Percentiles rank a stretch among this genome's conserved stretches.
These are phyloP conservation scores for Centrocercus urophasianus DNA, from an alignment of 2,113 vertebrate genomes.

Conservation along the genomic window DNA sequence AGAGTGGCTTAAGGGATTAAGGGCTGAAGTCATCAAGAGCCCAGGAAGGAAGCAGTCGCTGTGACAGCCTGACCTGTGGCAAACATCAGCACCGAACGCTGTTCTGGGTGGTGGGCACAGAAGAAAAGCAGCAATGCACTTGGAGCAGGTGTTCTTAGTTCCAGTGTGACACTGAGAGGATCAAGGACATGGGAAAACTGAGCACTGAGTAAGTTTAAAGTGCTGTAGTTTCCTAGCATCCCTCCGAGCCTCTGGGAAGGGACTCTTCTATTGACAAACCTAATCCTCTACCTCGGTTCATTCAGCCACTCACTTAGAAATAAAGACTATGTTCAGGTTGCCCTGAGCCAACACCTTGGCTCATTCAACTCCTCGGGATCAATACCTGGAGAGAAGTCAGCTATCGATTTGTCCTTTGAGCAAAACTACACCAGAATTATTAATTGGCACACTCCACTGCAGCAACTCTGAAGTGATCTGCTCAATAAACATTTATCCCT, in stretches of 20 bases:
- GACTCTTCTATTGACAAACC: neutral
- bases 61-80: neutral
- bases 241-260: rapidly evolving
- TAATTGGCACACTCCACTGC: neutral
- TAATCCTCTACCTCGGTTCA: neutral
- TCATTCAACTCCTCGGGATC: neutral
- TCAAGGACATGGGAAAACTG: neutral
- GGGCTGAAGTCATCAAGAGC: neutral
- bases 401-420: neutral
- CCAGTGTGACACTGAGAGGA: neutral
- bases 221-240: rapidly evolving
- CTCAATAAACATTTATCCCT: neutral
- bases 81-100: neutral
- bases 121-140: rapidly evolving
- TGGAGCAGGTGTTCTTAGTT: neutral
- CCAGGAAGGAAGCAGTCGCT: neutral
- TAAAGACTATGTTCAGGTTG: neutral
- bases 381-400: neutral
- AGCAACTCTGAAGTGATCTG: neutral
- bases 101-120: neutral
- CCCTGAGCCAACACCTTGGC: neutral
- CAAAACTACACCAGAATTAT: neutral
- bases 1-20: constrained; percentile 55
- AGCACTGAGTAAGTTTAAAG: rapidly evolving
- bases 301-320: neutral